Percentiles rank a stretch among this genome's conserved stretches.
These are phyloP conservation scores for Stratiomys singularior DNA, from an alignment of 2,888 invertebrate genomes.

Conservation along the genomic window DNA sequence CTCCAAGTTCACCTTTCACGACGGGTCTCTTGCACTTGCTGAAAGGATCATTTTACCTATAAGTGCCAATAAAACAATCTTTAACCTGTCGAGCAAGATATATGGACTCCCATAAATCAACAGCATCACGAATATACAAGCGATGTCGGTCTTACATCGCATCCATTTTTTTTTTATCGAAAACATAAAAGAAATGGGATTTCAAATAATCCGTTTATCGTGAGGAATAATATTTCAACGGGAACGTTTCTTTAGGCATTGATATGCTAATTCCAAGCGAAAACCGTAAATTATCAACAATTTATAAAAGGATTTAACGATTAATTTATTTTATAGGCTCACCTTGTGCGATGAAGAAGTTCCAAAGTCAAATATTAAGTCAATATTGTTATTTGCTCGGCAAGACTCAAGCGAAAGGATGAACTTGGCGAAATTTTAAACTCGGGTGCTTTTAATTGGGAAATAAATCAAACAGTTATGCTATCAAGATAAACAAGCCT, in stretches of 20 bases:
- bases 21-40: no score
- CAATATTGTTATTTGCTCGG: no score
- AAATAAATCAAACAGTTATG: no score
- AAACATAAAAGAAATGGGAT: background rate
- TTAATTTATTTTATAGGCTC: background rate
- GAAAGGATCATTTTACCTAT: no score
- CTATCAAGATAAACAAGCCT: no score
- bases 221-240: background rate
- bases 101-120: background rate
- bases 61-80: no score
- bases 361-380: no score
- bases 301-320: background rate
- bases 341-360: no score
- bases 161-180: background rate
- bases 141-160: background rate
- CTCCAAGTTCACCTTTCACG: no score
- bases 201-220: background rate
- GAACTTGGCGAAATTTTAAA: no score
- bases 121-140: background rate
- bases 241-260: background rate
- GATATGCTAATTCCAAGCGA: background rate
- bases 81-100: background rate
- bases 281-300: background rate
- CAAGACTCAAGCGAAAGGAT: no score
- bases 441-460: no score